phyloP scores from a whole-genome alignment of 2,797 vertebrate genomes.

The Syngnathus acus region DNA sequence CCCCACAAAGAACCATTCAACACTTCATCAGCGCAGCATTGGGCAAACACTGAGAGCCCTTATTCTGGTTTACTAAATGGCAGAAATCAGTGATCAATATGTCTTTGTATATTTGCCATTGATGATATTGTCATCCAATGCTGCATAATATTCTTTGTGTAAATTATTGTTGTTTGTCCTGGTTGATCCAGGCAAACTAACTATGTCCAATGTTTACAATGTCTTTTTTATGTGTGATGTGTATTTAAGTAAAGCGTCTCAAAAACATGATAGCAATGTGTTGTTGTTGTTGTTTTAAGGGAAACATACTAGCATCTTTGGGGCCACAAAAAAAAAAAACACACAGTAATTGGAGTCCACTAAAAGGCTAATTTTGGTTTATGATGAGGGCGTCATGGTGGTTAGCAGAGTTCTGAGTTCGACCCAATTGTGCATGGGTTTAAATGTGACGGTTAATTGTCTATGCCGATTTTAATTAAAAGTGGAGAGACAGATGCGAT shows the following conservation, averaged over 20 bases:
- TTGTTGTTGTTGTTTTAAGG: conserved; percentile 13
- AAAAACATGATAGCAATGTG: conserved; percentile 30
- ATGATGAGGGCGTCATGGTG: too few relatives aligned
- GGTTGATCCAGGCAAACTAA: conserved; percentile 71
- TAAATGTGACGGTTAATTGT: too few relatives aligned
- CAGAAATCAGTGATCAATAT: conserved; percentile 55
- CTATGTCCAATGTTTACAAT: conserved; percentile 74
- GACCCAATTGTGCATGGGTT: not conserved
- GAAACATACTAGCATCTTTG: not conserved
- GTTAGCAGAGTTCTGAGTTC: not conserved
- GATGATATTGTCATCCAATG: conserved; percentile 55
- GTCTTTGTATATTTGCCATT: conserved; percentile 57
- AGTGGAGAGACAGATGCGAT: too few relatives aligned
- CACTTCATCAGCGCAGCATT: conserved; percentile 43
- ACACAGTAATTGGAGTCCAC: not conserved
- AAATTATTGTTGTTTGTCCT: conserved; percentile 69
- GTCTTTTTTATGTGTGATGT: conserved; percentile 62
- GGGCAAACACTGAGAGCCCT: conserved; percentile 42
- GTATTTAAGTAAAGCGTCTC: conserved; percentile 78
- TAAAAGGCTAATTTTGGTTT: not conserved
- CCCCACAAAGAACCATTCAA: conserved; percentile 54
- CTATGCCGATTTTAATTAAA: too few relatives aligned
- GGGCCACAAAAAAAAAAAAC: not conserved
- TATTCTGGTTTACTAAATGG: conserved; percentile 8
- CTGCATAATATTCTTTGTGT: conserved; percentile 65